Evolutionary conservation across 2,113 vertebrate species (phyloP).

Genomic region (Smithornis capensis): DNA sequence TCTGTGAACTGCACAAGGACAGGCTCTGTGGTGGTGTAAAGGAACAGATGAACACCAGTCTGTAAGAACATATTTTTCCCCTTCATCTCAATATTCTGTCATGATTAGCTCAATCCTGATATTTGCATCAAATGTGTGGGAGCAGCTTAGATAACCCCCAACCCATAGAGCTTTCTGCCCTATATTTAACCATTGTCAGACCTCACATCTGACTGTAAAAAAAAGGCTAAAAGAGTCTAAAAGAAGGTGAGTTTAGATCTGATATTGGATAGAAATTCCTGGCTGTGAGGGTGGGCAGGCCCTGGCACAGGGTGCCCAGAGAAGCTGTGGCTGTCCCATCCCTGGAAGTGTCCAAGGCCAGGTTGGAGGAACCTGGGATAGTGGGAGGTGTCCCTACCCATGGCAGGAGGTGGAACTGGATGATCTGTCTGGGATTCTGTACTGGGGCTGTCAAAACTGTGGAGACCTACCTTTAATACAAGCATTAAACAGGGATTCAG

Average conservation of each 20-base stretch:
- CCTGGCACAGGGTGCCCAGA: neutral
- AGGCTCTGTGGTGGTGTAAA: neutral
- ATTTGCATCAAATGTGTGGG: neutral
- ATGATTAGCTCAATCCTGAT: neutral
- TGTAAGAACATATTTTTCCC: accelerated
- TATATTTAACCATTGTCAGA: neutral
- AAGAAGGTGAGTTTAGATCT: neutral
- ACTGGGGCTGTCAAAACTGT: neutral
- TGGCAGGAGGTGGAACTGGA: neutral
- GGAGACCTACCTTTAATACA: neutral
- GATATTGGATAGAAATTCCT: neutral
- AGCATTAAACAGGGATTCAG: neutral
- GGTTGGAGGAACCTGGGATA: accelerated
- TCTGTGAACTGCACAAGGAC: neutral
- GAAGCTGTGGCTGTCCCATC: neutral
- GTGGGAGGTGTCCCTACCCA: neutral
- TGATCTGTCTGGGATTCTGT: neutral
- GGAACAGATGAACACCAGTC: neutral
- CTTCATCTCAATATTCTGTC: neutral
- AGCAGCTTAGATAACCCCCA: neutral
- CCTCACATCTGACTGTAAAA: neutral
- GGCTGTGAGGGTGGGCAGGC: neutral
- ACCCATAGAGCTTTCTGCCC: neutral
- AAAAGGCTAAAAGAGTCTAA: neutral
- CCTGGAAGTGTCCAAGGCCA: neutral